These are phyloP conservation scores for Torymus texanus DNA, from an alignment of 2,888 invertebrate species.

Conservation along the genomic window DNA sequence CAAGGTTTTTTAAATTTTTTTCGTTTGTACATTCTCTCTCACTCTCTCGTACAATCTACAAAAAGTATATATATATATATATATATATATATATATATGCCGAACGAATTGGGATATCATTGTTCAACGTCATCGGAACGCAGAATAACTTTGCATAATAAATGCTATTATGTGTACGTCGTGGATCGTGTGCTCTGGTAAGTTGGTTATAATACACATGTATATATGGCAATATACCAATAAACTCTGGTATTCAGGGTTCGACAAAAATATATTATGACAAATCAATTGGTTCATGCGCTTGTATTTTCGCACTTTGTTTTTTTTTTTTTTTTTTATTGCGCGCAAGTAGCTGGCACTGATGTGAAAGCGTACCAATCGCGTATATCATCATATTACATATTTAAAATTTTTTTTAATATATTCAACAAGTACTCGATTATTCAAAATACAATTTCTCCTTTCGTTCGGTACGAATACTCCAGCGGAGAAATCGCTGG, in stretches of 20 bases:
- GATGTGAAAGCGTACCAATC: neutral
- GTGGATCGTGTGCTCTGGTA: no score
- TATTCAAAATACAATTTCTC: slow-evolving; percentile 37
- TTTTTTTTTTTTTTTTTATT: no score
- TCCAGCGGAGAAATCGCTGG: neutral
- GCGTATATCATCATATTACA: neutral
- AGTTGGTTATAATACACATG: no score
- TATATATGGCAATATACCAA: no score
- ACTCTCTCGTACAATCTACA: neutral
- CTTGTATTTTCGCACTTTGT: no score
- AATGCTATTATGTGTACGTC: neutral
- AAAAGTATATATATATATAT: no score
- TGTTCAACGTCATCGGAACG: slow-evolving; percentile 12
- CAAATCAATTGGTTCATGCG: no score
- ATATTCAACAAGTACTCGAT: slow-evolving; percentile 36
- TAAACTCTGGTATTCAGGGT: no score
- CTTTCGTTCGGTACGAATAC: slow-evolving; percentile 1
- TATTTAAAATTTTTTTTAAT: slow-evolving; percentile 37
- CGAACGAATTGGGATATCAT: slow-evolving; percentile 8
- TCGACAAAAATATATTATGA: no score
- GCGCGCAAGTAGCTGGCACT: slow-evolving; percentile 29
- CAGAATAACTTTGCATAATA: neutral
- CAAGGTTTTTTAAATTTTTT: slow-evolving; percentile 24
- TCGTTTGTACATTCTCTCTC: no score
- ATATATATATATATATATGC: no score